Percentiles rank a stretch among this genome's conserved stretches.
phyloP scores from a whole-genome alignment of 1,140 invertebrate species.

The Asbolus verrucosus region DNA sequence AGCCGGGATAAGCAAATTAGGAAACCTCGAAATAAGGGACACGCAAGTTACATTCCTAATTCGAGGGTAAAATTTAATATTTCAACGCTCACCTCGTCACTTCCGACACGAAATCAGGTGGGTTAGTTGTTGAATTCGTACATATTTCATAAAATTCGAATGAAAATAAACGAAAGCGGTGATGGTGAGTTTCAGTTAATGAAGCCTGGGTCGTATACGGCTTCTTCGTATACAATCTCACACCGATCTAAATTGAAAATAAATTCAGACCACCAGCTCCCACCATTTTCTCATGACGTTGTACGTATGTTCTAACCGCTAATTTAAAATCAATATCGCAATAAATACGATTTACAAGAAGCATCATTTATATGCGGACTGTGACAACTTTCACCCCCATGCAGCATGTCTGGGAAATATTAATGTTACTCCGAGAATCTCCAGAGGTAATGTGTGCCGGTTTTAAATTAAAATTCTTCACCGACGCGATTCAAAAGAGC shows the following conservation, averaged over 20 bases:
- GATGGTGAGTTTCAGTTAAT: not conserved
- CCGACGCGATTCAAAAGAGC: not conserved
- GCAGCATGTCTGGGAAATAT: conserved; percentile 2
- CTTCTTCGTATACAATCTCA: too few relatives aligned
- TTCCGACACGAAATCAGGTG: too few relatives aligned
- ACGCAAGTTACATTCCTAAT: not conserved
- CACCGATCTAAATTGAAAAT: too few relatives aligned
- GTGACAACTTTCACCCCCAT: not conserved
- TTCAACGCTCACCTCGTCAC: not conserved
- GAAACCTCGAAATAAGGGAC: conserved; percentile 25
- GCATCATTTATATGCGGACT: not conserved
- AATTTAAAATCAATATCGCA: conserved; percentile 2
- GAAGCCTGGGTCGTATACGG: too few relatives aligned
- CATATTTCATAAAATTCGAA: too few relatives aligned
- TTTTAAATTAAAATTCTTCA: not conserved
- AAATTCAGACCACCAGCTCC: too few relatives aligned
- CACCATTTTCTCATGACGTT: too few relatives aligned
- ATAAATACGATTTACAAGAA: conserved; percentile 1
- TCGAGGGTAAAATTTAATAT: conserved; percentile 7
- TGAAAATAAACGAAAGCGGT: not conserved
- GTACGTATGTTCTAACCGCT: not conserved
- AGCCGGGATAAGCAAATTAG: conserved; percentile 32
- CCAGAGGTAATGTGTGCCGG: too few relatives aligned
- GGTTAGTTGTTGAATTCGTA: too few relatives aligned
- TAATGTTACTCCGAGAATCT: not conserved